Evolutionary conservation across 2,113 vertebrate genomes (phyloP).

Genomic region (Okapia johnstoni): DNA sequence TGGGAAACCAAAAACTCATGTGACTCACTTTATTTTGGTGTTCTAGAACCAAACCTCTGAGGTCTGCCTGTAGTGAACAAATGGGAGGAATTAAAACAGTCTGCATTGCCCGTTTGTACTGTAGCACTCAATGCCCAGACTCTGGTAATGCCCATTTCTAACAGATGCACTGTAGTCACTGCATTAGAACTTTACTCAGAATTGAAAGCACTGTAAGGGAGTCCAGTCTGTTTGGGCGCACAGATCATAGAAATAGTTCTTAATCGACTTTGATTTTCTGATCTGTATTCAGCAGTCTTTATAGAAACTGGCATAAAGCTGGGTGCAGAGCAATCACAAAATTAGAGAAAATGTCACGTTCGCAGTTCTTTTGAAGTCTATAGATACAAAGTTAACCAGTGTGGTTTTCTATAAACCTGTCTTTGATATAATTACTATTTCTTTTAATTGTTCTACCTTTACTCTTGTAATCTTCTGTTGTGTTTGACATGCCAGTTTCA

Average conservation of each 20-base stretch:
- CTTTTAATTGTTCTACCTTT: slow-evolving; percentile 39
- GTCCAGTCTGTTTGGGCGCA: neutral
- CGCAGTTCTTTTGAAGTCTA: slow-evolving; percentile 14
- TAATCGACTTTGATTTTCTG: slow-evolving; percentile 8
- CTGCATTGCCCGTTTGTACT: neutral
- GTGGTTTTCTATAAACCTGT: slow-evolving; percentile 55
- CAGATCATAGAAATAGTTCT: neutral
- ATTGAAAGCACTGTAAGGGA: neutral
- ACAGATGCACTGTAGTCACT: neutral
- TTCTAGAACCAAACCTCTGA: neutral
- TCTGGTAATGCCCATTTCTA: neutral
- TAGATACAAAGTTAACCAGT: slow-evolving; percentile 24
- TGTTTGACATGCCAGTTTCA: slow-evolving; percentile 37
- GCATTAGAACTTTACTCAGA: neutral
- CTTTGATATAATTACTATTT: slow-evolving; percentile 44
- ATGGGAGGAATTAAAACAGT: neutral
- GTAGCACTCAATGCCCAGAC: neutral
- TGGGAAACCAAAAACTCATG: neutral
- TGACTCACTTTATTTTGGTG: neutral
- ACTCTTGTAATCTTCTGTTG: slow-evolving; percentile 26
- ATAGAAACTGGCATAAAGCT: neutral
- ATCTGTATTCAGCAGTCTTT: slow-evolving; percentile 9
- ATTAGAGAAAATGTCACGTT: slow-evolving; percentile 10
- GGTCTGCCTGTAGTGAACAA: neutral
- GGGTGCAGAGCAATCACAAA: neutral